phyloP scores from a whole-genome alignment of 1,140 invertebrate species.

The Glomeris maerens region DNA sequence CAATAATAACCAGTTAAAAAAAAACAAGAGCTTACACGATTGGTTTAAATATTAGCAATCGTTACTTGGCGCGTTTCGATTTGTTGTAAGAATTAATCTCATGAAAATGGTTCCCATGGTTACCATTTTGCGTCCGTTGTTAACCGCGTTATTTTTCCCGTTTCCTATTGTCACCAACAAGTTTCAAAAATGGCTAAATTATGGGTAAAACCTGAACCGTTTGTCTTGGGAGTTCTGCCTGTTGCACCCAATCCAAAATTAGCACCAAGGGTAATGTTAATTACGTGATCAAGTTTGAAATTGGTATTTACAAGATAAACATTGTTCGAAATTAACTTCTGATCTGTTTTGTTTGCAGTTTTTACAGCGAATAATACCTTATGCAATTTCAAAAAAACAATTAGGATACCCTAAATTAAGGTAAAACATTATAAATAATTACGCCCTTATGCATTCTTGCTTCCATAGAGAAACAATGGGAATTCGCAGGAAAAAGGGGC shows the following conservation, averaged over 20 bases:
- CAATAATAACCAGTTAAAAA: no score
- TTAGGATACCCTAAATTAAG: constrained; percentile 27
- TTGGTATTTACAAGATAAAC: constrained; percentile 8
- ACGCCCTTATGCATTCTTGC: background rate
- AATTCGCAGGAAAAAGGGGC: background rate
- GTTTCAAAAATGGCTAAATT: constrained; percentile 15
- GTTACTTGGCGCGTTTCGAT: no score
- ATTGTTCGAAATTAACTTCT: background rate
- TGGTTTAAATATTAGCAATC: no score
- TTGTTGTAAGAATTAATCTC: no score
- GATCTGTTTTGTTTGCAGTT: constrained; percentile 22
- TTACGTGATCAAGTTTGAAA: background rate
- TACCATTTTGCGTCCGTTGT: no score
- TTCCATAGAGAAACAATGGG: background rate
- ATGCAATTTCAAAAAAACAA: constrained; percentile 29
- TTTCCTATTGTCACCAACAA: no score
- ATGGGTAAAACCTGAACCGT: constrained; percentile 32
- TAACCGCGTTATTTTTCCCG: no score
- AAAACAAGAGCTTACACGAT: no score
- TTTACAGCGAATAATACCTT: constrained; percentile 31
- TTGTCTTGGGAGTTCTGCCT: constrained; percentile 29
- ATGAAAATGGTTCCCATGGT: no score
- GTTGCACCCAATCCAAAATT: constrained; percentile 25
- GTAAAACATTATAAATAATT: constrained; percentile 17
- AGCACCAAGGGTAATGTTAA: constrained; percentile 20